Conservation (phyloP, 92 coral and sea anemone genomes). For the Galaxea fascicularis region DNA sequence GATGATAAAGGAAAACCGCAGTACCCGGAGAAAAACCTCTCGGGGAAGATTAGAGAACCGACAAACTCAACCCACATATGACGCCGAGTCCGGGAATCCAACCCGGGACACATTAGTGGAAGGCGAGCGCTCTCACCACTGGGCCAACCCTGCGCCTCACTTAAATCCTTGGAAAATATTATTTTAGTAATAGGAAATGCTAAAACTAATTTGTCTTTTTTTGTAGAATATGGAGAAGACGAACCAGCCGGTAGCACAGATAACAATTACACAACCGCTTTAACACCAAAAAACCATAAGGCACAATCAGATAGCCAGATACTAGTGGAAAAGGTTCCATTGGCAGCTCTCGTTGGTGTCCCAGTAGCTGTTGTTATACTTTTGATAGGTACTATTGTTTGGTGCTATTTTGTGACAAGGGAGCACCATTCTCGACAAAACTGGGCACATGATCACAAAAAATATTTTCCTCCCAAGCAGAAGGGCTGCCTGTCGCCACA, state of each 20-base stretch:
- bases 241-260: conserved; percentile 1
- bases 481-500: neutral
- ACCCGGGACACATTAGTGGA: no score
- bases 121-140: no score
- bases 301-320: conserved; percentile 1
- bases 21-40: no score
- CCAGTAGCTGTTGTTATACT: conserved; percentile 79
- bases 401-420: conserved; percentile 79
- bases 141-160: no score
- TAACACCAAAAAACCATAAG: neutral
- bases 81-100: no score
- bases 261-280: neutral
- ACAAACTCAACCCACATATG: no score
- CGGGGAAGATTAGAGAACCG: no score
- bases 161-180: no score
- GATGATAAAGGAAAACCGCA: no score
- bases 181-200: no score
- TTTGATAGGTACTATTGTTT: conserved; percentile 78
- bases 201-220: neutral
- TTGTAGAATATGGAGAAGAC: neutral
- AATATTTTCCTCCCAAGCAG: neutral
- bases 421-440: conserved; percentile 43
- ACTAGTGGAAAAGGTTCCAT: conserved; percentile 61
- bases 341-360: conserved; percentile 83
- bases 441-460: neutral